These are phyloP conservation scores for Neoniphon sammara DNA, from an alignment of 2,797 vertebrate species.

Conservation along the genomic window DNA sequence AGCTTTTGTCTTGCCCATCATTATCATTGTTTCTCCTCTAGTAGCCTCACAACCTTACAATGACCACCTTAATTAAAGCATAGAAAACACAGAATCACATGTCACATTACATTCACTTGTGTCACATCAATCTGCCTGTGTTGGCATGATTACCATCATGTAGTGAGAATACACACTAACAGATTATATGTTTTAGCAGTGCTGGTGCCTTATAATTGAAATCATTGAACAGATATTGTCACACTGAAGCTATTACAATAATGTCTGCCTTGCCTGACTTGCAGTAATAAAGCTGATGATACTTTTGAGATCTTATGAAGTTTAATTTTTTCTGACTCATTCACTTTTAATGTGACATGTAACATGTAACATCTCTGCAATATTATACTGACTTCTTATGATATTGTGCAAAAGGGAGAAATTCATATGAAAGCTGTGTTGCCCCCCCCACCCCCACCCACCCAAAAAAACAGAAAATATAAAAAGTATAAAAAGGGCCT, in stretches of 20 bases:
- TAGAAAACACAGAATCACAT: neutral
- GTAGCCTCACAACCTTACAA: neutral
- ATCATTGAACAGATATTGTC: neutral
- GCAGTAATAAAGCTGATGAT: conserved; percentile 46
- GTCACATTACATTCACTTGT: neutral
- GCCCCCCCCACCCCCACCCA: no score
- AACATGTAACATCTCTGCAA: neutral
- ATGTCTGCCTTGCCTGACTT: conserved; percentile 1
- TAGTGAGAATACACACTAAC: neutral
- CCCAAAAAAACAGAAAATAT: neutral
- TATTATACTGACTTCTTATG: neutral
- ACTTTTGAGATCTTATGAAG: conserved; percentile 11
- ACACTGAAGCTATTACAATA: conserved; percentile 2
- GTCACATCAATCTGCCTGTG: neutral
- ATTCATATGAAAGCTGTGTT: neutral
- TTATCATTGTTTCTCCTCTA: neutral
- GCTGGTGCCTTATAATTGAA: neutral
- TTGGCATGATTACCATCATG: no score
- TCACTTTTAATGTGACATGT: neutral
- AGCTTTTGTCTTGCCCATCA: neutral
- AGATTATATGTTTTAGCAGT: neutral
- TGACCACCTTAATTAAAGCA: neutral
- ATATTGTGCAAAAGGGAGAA: neutral
- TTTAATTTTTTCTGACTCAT: neutral
- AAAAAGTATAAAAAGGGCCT: no score